phyloP scores from a whole-genome alignment of 2,888 invertebrate species.

The Cantharis flavilabris region DNA sequence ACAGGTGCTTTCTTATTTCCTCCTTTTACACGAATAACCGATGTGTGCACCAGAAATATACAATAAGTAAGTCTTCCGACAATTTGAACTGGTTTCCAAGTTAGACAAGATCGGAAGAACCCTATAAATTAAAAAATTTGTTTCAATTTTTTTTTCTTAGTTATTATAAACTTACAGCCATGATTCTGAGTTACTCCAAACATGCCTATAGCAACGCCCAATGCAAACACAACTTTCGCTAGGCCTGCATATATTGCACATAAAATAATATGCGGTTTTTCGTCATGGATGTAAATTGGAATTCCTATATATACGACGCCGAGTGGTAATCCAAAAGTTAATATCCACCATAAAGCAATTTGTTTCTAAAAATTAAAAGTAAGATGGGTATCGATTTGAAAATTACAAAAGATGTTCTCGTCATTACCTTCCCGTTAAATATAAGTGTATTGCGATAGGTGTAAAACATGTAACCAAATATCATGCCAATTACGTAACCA shows the following conservation, averaged over 20 bases:
- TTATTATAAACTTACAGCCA: constrained; percentile 44
- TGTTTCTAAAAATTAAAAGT: background rate
- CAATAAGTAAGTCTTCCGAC: too few relatives aligned
- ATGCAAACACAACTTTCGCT: constrained; percentile 51
- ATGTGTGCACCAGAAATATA: too few relatives aligned
- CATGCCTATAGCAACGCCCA: constrained; percentile 46
- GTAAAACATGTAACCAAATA: constrained; percentile 39
- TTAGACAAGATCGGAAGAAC: too few relatives aligned
- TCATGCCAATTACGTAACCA: constrained; percentile 41
- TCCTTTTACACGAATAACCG: too few relatives aligned
- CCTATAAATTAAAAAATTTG: too few relatives aligned
- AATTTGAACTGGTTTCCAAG: too few relatives aligned
- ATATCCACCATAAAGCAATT: constrained; percentile 13
- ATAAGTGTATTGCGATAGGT: constrained; percentile 30
- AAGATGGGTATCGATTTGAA: background rate
- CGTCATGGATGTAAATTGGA: constrained; percentile 46
- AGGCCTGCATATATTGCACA: constrained; percentile 54
- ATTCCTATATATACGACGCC: constrained; percentile 25
- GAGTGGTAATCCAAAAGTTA: constrained; percentile 5
- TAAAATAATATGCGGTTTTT: constrained; percentile 47
- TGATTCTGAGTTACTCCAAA: constrained; percentile 45
- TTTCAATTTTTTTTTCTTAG: too few relatives aligned
- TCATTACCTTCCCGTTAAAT: constrained; percentile 35
- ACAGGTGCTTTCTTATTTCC: too few relatives aligned
- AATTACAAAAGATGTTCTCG: background rate